Conservation (phyloP, 1,140 invertebrate species). For the Lepidostoma basale region DNA sequence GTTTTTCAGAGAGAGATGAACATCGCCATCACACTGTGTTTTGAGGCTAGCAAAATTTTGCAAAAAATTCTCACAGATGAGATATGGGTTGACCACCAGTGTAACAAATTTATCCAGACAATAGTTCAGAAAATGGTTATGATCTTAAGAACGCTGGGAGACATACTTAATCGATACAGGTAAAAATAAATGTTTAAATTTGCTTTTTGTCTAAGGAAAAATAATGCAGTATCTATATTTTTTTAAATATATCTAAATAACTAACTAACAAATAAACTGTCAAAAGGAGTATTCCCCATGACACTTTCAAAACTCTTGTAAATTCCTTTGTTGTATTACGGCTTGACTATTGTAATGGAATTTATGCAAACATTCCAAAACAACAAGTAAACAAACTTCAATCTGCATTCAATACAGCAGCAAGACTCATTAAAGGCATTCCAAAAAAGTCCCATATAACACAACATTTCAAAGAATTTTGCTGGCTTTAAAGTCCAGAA, state of each 20-base stretch:
- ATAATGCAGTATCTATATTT: too few species aligned
- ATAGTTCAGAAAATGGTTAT: constrained; percentile 37
- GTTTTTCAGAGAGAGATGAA: constrained; percentile 49
- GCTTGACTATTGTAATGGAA: too few species aligned
- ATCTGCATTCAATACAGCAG: too few species aligned
- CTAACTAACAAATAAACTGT: background rate
- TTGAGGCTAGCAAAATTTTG: constrained; percentile 46
- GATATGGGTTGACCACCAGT: constrained; percentile 19
- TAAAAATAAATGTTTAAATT: constrained; percentile 33
- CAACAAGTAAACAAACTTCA: too few species aligned
- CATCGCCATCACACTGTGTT: constrained; percentile 46
- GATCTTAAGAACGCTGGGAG: constrained; percentile 43
- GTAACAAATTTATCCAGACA: constrained; percentile 34
- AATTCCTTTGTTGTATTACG: background rate
- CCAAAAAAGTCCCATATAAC: too few species aligned
- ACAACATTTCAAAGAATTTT: too few species aligned
- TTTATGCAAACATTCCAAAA: too few species aligned
- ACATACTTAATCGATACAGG: constrained; percentile 60
- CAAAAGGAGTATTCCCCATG: too few species aligned
- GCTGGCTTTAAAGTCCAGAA: too few species aligned
- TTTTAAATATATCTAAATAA: too few species aligned
- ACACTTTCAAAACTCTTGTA: too few species aligned
- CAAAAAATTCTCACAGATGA: constrained; percentile 8
- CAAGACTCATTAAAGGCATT: too few species aligned
- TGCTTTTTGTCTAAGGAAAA: background rate